Evolutionary conservation across 92 coral and sea anemone species (phyloP).

Genomic region (Palythoa grandiflora): DNA sequence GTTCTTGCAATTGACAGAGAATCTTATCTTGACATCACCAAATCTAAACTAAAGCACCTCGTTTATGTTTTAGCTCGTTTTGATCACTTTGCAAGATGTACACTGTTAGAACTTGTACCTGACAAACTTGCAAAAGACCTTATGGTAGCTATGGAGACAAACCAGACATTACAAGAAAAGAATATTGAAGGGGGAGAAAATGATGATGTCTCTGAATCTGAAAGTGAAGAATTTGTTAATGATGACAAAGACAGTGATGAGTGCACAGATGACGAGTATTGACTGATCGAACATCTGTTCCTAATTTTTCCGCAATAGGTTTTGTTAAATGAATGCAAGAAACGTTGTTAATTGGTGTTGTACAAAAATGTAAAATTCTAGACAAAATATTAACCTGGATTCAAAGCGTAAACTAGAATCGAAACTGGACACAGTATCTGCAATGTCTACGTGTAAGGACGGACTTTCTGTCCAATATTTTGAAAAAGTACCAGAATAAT

Average conservation of each 20-base stretch:
- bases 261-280: conserved; percentile 25
- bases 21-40: conserved; percentile 56
- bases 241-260: conserved; percentile 28
- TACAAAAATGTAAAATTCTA: not conserved
- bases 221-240: not conserved
- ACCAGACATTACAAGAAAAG: conserved; percentile 13
- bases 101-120: conserved; percentile 54
- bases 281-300: conserved; percentile 16
- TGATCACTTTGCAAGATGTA: conserved; percentile 55
- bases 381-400: not conserved
- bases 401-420: not conserved
- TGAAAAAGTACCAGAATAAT: not conserved
- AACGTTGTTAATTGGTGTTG: not conserved
- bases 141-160: conserved; percentile 32
- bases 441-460: not conserved
- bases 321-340: not conserved
- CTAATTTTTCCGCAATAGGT: conserved; percentile 9
- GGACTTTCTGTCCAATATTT: not conserved
- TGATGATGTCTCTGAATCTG: conserved; percentile 19
- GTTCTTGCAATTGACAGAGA: conserved; percentile 64
- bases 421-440: conserved; percentile 23
- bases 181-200: conserved; percentile 9
- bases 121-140: conserved; percentile 45
- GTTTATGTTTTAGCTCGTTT: conserved; percentile 50
- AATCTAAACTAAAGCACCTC: conserved; percentile 64